A percentile compares a stretch with the other conserved stretches of the same genome.
phyloP scores from a whole-genome alignment of 2,797 vertebrate species.

The Phalloptychus januarius region DNA sequence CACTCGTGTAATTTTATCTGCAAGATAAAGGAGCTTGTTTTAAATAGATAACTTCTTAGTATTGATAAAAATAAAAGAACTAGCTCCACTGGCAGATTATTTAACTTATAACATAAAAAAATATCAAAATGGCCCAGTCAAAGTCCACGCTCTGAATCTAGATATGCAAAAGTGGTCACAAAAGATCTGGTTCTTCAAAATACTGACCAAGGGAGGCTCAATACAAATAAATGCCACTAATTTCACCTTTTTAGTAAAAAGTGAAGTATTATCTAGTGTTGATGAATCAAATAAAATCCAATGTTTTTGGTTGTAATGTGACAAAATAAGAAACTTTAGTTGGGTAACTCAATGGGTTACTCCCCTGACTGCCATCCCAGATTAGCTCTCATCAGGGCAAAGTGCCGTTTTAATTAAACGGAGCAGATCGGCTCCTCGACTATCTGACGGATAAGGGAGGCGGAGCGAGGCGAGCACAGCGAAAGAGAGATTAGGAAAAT shows the following conservation, averaged over 20 bases:
- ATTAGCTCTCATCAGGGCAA: conserved; percentile 65
- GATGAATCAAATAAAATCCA: neutral
- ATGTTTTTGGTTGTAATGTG: neutral
- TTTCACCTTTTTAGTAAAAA: neutral
- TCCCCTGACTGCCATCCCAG: conserved; percentile 46
- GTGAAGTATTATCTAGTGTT: neutral
- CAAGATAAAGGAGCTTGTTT: too few species aligned
- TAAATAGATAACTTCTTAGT: too few species aligned
- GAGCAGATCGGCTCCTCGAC: conserved; percentile 57
- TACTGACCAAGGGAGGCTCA: neutral
- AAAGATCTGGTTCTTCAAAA: neutral
- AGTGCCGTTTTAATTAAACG: conserved; percentile 75
- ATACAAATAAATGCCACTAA: neutral
- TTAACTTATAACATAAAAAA: too few species aligned
- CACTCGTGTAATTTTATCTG: too few species aligned
- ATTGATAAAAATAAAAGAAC: too few species aligned
- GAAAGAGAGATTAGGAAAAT: conserved; percentile 33
- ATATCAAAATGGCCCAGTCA: neutral
- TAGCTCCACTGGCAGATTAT: too few species aligned
- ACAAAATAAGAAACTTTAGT: neutral
- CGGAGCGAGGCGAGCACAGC: conserved; percentile 20
- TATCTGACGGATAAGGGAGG: conserved; percentile 57
- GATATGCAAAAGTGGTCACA: neutral
- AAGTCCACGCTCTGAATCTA: neutral
- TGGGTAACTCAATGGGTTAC: conserved; percentile 27